Evolutionary conservation across 2,113 vertebrate genomes (phyloP).

Genomic region (Casuarius casuarius): DNA sequence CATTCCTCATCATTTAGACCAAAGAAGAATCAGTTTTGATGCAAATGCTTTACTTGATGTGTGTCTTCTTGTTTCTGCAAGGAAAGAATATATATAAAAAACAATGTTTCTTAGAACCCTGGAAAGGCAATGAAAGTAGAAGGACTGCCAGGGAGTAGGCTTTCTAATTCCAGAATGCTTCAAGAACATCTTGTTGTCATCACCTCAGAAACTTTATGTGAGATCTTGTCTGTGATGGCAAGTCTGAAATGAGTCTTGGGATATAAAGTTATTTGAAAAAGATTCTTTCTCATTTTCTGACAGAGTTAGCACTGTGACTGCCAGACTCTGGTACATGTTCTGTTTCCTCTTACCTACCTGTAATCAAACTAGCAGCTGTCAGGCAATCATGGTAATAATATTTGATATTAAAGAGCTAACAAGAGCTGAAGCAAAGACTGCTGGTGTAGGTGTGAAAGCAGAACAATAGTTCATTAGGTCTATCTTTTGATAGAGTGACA

Average conservation of each 20-base stretch:
- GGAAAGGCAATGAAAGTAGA: neutral
- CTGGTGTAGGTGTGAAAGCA: neutral
- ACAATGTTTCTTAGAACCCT: neutral
- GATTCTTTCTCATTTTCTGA: neutral
- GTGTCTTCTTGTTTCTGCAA: neutral
- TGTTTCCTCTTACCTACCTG: neutral
- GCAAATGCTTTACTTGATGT: neutral
- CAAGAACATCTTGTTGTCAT: neutral
- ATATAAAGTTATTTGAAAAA: neutral
- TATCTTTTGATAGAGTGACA: neutral
- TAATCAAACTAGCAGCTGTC: neutral
- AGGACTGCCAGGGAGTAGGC: neutral
- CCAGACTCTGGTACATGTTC: neutral
- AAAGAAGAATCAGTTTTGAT: neutral
- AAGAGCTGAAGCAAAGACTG: neutral
- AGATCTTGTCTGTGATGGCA: neutral
- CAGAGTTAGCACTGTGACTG: neutral
- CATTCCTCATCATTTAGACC: neutral
- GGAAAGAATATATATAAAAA: neutral
- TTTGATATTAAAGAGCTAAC: neutral
- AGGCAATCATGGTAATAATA: rapidly evolving
- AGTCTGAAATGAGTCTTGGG: neutral
- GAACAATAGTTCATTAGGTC: neutral
- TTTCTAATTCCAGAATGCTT: neutral
- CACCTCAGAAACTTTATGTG: neutral